phyloP scores from a whole-genome alignment of 2,797 vertebrate genomes.

The Poecile montanus region DNA sequence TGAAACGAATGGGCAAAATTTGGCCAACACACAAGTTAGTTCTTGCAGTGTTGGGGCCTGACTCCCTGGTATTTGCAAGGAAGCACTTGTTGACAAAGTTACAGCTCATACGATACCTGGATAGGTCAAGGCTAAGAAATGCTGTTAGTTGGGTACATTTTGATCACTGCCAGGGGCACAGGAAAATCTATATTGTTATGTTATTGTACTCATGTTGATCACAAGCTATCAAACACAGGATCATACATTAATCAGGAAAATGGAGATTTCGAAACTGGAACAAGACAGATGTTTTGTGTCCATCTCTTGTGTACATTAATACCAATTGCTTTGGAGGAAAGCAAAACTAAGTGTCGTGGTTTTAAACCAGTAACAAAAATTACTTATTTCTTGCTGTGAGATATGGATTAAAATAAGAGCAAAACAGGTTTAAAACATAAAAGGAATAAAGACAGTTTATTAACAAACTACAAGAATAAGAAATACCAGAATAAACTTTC shows the following conservation, averaged over 20 bases:
- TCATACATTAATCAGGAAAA: neutral
- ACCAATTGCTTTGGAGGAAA: neutral
- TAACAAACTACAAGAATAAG: too few species aligned
- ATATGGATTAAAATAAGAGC: too few species aligned
- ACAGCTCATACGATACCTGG: neutral
- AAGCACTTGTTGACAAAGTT: neutral
- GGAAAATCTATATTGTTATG: neutral
- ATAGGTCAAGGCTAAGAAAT: neutral
- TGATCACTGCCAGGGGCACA: neutral
- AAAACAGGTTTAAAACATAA: too few species aligned
- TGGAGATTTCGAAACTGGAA: neutral
- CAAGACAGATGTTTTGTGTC: neutral
- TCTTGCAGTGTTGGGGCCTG: accelerated
- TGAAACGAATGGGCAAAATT: neutral
- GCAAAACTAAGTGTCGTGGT: too few species aligned
- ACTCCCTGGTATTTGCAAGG: neutral
- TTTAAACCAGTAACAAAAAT: too few species aligned
- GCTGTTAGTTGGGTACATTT: neutral
- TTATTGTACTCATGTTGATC: accelerated
- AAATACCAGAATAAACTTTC: too few species aligned
- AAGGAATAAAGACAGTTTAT: too few species aligned
- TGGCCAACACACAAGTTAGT: neutral
- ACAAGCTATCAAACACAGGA: neutral
- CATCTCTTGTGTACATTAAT: neutral
- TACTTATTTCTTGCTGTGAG: too few species aligned